Percentiles rank a stretch among this genome's conserved stretches.
These are phyloP conservation scores for Aurelia aurita DNA, from an alignment of 30 jellyfish, hydroid and myxozoan species.

Conservation along the genomic window DNA sequence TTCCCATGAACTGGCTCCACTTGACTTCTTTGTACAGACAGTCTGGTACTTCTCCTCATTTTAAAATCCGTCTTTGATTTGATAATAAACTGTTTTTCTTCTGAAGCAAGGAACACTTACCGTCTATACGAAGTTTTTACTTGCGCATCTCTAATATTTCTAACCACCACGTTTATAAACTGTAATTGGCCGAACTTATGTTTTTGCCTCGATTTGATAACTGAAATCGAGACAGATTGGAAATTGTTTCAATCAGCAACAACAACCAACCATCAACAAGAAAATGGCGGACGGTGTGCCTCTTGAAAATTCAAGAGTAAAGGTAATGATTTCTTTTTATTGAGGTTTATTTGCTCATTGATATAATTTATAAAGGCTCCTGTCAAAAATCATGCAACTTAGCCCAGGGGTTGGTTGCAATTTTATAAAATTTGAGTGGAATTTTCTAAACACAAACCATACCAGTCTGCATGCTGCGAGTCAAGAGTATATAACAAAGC, in stretches of 20 bases:
- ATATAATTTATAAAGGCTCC: no score
- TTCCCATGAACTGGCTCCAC: not conserved
- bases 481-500: no score
- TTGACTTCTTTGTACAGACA: slow-evolving; percentile 13
- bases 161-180: no score
- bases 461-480: no score
- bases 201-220: not conserved
- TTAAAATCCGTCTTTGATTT: not conserved
- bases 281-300: slow-evolving; percentile 68
- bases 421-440: no score
- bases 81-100: not conserved
- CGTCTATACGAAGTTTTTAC: not conserved
- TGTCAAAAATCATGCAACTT: no score
- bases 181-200: not conserved
- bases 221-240: not conserved
- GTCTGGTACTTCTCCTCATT: slow-evolving; percentile 62
- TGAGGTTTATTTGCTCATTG: no score
- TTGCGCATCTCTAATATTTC: not conserved
- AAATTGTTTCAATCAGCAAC: not conserved
- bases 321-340: slow-evolving; percentile 22
- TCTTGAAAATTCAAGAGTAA: slow-evolving; percentile 75
- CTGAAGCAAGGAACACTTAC: no score
- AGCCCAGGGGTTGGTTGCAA: no score
- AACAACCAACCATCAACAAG: not conserved
- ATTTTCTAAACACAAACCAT: no score